Conservation (phyloP, 2,888 invertebrate species). For the Hydrotaea diabolus region DNA sequence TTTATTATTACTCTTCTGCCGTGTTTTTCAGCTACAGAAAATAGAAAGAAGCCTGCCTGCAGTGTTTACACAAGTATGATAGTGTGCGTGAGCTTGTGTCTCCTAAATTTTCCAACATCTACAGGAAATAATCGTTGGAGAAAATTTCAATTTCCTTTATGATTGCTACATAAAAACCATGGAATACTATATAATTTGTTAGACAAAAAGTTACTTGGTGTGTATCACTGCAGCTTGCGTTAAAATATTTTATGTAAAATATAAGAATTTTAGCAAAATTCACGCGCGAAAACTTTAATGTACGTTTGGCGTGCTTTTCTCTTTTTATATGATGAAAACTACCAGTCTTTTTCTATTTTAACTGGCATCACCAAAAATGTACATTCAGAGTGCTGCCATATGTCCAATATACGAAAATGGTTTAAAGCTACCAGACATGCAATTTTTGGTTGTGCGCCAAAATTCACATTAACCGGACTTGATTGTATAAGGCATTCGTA, state of each 20-base stretch:
- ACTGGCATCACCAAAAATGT: not conserved
- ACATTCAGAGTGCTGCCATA: not conserved
- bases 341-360: not conserved
- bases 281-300: constrained; percentile 60
- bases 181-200: not conserved
- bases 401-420: not conserved
- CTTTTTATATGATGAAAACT: constrained; percentile 41
- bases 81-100: constrained; percentile 37
- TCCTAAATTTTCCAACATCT: not conserved
- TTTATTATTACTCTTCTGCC: not conserved
- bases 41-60: constrained; percentile 43
- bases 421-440: constrained; percentile 14
- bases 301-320: constrained; percentile 64
- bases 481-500: no score
- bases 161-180: not conserved
- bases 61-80: constrained; percentile 49
- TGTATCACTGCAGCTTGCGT: not conserved
- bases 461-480: no score
- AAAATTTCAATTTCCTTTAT: not conserved
- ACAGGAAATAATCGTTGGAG: not conserved
- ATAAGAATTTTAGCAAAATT: constrained; percentile 41
- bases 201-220: not conserved
- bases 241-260: constrained; percentile 39
- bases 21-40: constrained; percentile 6
- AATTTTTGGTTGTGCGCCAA: no score